These are phyloP conservation scores for Erynnis tages DNA, from an alignment of 2,888 invertebrate species.

Conservation along the genomic window DNA sequence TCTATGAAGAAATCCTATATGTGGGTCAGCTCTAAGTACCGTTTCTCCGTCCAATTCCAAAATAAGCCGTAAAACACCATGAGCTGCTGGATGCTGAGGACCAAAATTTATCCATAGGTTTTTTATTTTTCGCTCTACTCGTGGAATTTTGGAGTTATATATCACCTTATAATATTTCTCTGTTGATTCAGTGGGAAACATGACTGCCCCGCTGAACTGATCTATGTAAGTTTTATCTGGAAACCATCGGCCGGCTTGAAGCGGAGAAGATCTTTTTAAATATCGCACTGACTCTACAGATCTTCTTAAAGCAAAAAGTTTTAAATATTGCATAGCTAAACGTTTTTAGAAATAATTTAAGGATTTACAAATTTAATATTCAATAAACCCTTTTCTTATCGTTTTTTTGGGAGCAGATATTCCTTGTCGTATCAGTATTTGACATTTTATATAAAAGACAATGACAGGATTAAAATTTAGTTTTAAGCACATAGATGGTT, in stretches of 20 bases:
- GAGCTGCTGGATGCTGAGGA: constrained; percentile 95
- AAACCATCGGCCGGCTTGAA: constrained; percentile 76
- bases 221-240: constrained; percentile 84
- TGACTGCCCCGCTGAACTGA: constrained; percentile 78
- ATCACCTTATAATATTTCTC: constrained; percentile 60
- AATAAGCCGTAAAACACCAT: constrained; percentile 92
- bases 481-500: too few relatives aligned
- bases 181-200: constrained; percentile 77
- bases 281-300: constrained; percentile 32
- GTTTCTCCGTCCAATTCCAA: constrained; percentile 91
- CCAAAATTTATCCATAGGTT: constrained; percentile 91
- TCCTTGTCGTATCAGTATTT: too few relatives aligned
- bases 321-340: constrained; percentile 11
- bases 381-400: too few relatives aligned
- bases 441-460: too few relatives aligned
- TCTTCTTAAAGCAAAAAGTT: constrained; percentile 1
- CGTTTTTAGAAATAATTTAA: too few relatives aligned
- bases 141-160: constrained; percentile 53
- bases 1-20: constrained; percentile 92
- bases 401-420: too few relatives aligned
- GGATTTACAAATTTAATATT: too few relatives aligned
- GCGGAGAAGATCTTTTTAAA: constrained; percentile 41
- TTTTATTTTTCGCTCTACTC: constrained; percentile 82
- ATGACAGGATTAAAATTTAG: too few relatives aligned
- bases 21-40: constrained; percentile 89